Evolutionary conservation across 2,888 invertebrate genomes (phyloP).

Genomic region (Caenorhabditis zanzibari): DNA sequence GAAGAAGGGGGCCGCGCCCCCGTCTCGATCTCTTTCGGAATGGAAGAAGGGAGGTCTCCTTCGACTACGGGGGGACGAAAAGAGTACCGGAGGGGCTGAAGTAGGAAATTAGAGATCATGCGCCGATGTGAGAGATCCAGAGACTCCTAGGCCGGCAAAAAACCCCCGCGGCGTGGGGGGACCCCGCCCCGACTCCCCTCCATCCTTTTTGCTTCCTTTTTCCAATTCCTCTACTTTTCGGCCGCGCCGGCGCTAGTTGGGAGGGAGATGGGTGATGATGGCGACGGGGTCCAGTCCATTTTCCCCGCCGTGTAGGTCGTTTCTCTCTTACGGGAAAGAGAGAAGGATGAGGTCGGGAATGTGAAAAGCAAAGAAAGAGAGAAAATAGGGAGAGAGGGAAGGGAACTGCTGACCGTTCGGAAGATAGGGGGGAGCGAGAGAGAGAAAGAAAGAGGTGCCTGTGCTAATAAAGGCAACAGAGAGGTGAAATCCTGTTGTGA

Average conservation of each 20-base stretch:
- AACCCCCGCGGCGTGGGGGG: slow-evolving; percentile 47
- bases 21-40: slow-evolving; percentile 53
- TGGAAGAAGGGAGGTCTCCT: slow-evolving; percentile 39
- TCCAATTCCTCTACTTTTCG: slow-evolving; percentile 7
- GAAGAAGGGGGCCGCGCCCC: slow-evolving; percentile 40
- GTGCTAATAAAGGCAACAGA: slow-evolving; percentile 48
- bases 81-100: slow-evolving; percentile 40
- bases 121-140: slow-evolving; percentile 23
- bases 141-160: slow-evolving; percentile 26
- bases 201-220: slow-evolving; percentile 30
- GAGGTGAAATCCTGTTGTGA: slow-evolving; percentile 52
- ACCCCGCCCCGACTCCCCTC: slow-evolving; percentile 32
- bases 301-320: slow-evolving; percentile 33
- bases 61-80: slow-evolving; percentile 34
- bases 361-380: slow-evolving; percentile 34
- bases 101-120: slow-evolving; percentile 22
- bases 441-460: slow-evolving; percentile 25
- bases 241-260: not conserved
- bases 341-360: slow-evolving; percentile 40
- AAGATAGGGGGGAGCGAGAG: slow-evolving; percentile 4
- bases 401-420: slow-evolving; percentile 36
- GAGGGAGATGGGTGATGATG: not conserved
- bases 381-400: slow-evolving; percentile 2
- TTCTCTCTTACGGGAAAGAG: slow-evolving; percentile 14
- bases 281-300: slow-evolving; percentile 21